A percentile compares a stretch with the other conserved stretches of the same genome.
phyloP scores from a whole-genome alignment of 2,888 invertebrate genomes.

The Ptilodon capucinus region DNA sequence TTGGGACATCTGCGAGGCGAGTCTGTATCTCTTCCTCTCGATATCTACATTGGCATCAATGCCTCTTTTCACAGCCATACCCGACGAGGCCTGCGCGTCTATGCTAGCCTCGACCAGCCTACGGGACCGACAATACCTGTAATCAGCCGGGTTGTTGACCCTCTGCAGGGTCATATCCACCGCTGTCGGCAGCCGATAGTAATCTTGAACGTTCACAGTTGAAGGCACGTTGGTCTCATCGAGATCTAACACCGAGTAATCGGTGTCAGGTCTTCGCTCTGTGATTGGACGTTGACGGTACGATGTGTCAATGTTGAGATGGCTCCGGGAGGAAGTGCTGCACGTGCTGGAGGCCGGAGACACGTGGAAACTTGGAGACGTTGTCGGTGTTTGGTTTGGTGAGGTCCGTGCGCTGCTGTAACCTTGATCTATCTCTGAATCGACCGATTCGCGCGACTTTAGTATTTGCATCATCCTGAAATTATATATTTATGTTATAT shows the following conservation, averaged over 20 bases:
- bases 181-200: slow-evolving; percentile 50
- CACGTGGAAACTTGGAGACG: slow-evolving; percentile 57
- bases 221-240: slow-evolving; percentile 41
- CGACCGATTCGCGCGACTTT: slow-evolving; percentile 58
- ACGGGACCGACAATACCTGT: slow-evolving; percentile 61
- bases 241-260: slow-evolving; percentile 54
- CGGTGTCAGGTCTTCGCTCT: slow-evolving; percentile 29
- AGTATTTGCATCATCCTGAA: slow-evolving; percentile 75
- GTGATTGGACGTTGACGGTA: slow-evolving; percentile 50
- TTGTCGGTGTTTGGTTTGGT: slow-evolving; percentile 60
- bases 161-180: slow-evolving; percentile 57
- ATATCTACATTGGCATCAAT: slow-evolving; percentile 57
- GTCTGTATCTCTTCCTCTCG: slow-evolving; percentile 65
- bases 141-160: slow-evolving; percentile 56
- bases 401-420: slow-evolving; percentile 69
- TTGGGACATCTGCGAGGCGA: slow-evolving; percentile 65
- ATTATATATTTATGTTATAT: slow-evolving; percentile 1
- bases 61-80: slow-evolving; percentile 66
- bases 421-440: slow-evolving; percentile 65
- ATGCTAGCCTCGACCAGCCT: slow-evolving; percentile 64
- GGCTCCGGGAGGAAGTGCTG: slow-evolving; percentile 48
- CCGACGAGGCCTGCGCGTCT: slow-evolving; percentile 53
- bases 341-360: slow-evolving; percentile 58
- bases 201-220: slow-evolving; percentile 40
- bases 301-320: slow-evolving; percentile 36